Conservation (phyloP, 2,113 vertebrate genomes). For the Corythornis madagascariensis region DNA sequence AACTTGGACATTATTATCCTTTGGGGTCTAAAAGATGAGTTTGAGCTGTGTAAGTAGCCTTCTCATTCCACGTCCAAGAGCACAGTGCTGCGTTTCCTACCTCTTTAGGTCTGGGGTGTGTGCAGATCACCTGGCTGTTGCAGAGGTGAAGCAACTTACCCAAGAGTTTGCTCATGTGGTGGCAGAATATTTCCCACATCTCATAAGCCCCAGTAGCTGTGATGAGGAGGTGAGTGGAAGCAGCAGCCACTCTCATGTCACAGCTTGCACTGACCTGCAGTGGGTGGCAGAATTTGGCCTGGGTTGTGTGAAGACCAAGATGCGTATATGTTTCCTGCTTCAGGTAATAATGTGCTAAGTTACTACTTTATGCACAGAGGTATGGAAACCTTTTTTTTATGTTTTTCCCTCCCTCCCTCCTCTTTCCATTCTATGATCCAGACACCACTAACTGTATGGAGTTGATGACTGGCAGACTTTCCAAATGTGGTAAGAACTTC, state of each 20-base stretch:
- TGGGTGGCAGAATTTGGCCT: constrained; percentile 51
- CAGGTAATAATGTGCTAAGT: constrained; percentile 66
- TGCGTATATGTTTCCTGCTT: constrained; percentile 66
- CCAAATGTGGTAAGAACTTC: constrained; percentile 92
- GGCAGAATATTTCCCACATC: neutral
- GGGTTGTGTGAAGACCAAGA: constrained; percentile 35
- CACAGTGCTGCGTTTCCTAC: neutral
- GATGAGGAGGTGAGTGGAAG: neutral
- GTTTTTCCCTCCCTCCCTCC: constrained; percentile 76
- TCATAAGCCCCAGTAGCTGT: neutral
- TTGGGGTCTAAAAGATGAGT: neutral
- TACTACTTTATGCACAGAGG: constrained; percentile 67
- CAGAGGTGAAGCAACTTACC: neutral
- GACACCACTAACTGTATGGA: constrained; percentile 88
- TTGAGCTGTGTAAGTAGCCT: neutral
- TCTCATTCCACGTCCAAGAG: neutral
- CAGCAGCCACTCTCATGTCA: neutral
- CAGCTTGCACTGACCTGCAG: neutral
- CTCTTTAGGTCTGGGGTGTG: neutral
- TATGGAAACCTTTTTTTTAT: constrained; percentile 74
- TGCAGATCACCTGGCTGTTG: neutral
- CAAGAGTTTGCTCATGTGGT: neutral
- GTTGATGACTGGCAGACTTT: constrained; percentile 89
- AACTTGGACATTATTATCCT: neutral
- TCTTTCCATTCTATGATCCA: constrained; percentile 81